These are phyloP conservation scores for Carassius auratus DNA, from an alignment of 2,113 vertebrate species.

Conservation along the genomic window DNA sequence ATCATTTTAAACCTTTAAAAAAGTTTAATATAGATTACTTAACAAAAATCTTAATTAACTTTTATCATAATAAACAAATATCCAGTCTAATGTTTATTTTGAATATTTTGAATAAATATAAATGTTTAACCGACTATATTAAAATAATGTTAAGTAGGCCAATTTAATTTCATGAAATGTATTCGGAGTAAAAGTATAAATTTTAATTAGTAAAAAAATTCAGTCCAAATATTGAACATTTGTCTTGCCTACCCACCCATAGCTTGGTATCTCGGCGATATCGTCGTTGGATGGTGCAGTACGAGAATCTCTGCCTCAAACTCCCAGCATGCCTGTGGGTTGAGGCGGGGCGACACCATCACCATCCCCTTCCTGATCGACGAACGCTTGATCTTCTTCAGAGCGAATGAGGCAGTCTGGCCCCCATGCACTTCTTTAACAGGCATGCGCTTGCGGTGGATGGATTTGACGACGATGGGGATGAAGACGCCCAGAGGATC, in stretches of 20 bases:
- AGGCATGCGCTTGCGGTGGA: slow-evolving; percentile 95
- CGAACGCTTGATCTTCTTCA: slow-evolving; percentile 97
- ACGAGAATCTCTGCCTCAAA: slow-evolving; percentile 96
- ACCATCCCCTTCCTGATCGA: slow-evolving; percentile 97
- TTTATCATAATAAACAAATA: background rate
- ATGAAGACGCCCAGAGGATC: slow-evolving; percentile 91
- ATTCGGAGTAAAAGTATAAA: too few relatives aligned
- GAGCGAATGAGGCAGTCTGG: slow-evolving; percentile 92
- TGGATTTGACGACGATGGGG: slow-evolving; percentile 91
- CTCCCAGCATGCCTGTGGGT: slow-evolving; percentile 94
- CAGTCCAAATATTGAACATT: background rate
- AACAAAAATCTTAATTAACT: too few relatives aligned
- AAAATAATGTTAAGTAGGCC: background rate
- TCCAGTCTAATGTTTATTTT: background rate
- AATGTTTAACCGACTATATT: background rate
- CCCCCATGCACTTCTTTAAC: slow-evolving; percentile 92
- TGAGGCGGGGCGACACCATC: slow-evolving; percentile 92
- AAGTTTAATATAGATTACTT: background rate
- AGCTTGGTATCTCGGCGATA: slow-evolving; percentile 93
- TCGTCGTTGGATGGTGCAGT: slow-evolving; percentile 93
- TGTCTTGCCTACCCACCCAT: slow-evolving; percentile 79
- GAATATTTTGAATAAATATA: too few relatives aligned
- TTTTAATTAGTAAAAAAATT: background rate
- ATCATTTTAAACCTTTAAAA: background rate
- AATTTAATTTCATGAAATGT: background rate